Evolutionary conservation across 1,140 invertebrate species (phyloP).

Genomic region (Leptinotarsa lineolata): DNA sequence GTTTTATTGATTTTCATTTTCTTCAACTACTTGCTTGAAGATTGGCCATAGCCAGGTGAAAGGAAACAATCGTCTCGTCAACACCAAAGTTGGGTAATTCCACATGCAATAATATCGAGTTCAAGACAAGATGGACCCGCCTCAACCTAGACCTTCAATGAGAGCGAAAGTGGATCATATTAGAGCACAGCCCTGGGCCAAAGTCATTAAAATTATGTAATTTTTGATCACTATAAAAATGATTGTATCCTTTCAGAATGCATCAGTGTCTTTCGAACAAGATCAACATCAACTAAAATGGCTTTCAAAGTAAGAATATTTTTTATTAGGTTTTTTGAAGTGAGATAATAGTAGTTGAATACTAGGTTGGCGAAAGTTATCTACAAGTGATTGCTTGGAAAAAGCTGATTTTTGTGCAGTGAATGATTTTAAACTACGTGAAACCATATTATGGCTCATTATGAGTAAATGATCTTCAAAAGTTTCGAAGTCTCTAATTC

Average conservation of each 20-base stretch:
- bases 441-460: too few species aligned
- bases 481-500: too few species aligned
- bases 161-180: conserved; percentile 44
- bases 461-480: too few species aligned
- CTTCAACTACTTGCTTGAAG: too few species aligned
- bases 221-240: conserved; percentile 27
- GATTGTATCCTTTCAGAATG: conserved; percentile 10
- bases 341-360: too few species aligned
- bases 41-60: too few species aligned
- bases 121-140: conserved; percentile 33
- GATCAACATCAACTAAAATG: conserved; percentile 31
- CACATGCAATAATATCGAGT: conserved; percentile 15
- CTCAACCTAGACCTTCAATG: conserved; percentile 49
- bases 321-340: not conserved
- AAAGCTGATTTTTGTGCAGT: too few species aligned
- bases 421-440: too few species aligned
- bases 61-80: not conserved
- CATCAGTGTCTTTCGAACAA: conserved; percentile 33
- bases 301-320: conserved; percentile 39
- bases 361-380: too few species aligned
- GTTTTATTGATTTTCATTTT: too few species aligned
- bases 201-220: conserved; percentile 10
- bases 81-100: not conserved
- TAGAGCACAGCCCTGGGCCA: not conserved
- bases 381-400: too few species aligned